phyloP scores from a whole-genome alignment of 2,797 vertebrate species.

The Nothura maculosa region DNA sequence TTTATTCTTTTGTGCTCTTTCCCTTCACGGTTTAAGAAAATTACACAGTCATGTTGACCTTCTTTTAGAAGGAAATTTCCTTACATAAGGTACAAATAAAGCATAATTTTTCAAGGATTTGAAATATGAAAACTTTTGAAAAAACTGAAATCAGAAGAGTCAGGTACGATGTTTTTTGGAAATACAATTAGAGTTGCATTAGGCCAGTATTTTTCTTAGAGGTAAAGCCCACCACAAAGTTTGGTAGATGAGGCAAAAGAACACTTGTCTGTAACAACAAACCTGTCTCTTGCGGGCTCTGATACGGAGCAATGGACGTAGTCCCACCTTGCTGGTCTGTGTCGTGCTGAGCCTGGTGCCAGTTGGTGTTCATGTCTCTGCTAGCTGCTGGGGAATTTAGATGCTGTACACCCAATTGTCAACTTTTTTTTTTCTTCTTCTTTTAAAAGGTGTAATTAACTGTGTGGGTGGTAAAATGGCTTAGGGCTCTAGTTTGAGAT shows the following conservation, averaged over 20 bases:
- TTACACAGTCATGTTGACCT: not conserved
- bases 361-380: conserved; percentile 66
- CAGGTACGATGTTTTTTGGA: conserved; percentile 27
- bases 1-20: not conserved
- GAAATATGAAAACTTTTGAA: not conserved
- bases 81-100: conserved; percentile 40
- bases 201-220: not conserved
- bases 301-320: not conserved
- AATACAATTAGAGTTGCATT: not conserved
- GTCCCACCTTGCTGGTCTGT: conserved; percentile 24
- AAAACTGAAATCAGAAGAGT: not conserved
- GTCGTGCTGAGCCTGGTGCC: not conserved
- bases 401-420: conserved; percentile 59
- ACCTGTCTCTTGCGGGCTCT: not conserved
- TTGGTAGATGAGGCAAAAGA: not conserved
- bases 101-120: conserved; percentile 21
- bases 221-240: not conserved
- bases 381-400: conserved; percentile 59
- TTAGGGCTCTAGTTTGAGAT: conserved; percentile 61
- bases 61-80: conserved; percentile 20
- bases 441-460: conserved; percentile 60
- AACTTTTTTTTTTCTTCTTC: not conserved
- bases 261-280: not conserved
- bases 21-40: not conserved
- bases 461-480: conserved; percentile 63